Conservation (phyloP, 2,113 vertebrate genomes). For the Conger conger region DNA sequence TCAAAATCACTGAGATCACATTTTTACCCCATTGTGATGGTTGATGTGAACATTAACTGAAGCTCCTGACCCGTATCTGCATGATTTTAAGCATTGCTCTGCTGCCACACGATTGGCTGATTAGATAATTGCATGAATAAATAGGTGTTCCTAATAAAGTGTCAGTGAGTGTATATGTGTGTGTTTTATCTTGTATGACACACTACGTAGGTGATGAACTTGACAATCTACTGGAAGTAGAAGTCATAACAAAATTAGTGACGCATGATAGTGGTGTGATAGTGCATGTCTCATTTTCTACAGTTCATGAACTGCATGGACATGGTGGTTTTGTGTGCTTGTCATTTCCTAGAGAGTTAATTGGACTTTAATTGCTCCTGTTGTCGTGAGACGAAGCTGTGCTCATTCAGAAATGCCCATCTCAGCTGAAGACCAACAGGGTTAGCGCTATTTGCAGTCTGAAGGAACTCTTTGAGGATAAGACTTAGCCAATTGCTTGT, state of each 20-base stretch:
- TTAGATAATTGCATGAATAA: no score
- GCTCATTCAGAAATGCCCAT: conserved; percentile 29
- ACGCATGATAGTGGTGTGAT: not conserved
- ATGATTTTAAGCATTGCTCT: no score
- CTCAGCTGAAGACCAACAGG: not conserved
- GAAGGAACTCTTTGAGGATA: not conserved
- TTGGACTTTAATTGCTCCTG: conserved; percentile 22
- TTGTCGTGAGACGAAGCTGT: conserved; percentile 32
- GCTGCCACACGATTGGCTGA: no score
- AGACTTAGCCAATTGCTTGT: not conserved
- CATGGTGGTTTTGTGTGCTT: conserved; percentile 10
- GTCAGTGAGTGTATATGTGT: conserved; percentile 20
- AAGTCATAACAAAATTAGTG: not conserved
- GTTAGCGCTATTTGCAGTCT: not conserved
- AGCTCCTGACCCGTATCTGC: no score
- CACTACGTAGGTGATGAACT: not conserved
- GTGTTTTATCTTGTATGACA: not conserved
- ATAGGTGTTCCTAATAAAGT: no score
- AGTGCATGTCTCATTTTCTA: not conserved
- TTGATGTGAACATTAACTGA: no score
- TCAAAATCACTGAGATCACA: no score
- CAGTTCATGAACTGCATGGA: not conserved
- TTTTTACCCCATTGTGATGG: no score
- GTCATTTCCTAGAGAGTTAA: conserved; percentile 3
- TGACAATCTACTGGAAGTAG: not conserved